These are phyloP conservation scores for Lethocerus indicus DNA, from an alignment of 1,140 invertebrate species.

Conservation along the genomic window DNA sequence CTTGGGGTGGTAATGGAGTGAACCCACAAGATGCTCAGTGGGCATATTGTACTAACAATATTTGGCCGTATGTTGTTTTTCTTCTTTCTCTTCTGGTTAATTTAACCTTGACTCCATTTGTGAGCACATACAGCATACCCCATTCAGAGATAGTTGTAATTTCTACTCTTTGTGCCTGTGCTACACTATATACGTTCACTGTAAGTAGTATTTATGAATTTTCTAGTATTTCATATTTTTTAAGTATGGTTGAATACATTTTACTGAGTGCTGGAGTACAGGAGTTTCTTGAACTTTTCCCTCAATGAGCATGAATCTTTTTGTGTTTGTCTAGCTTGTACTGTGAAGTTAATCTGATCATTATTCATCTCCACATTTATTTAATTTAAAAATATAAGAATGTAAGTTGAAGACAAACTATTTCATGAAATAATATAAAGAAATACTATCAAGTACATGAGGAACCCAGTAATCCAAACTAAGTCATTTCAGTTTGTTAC, in stretches of 20 bases:
- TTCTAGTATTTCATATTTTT: not conserved
- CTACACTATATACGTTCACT: conserved; percentile 52
- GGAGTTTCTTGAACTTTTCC: no score
- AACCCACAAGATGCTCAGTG: conserved; percentile 62
- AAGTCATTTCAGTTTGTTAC: no score
- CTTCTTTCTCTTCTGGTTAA: conserved; percentile 56
- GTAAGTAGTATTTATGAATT: conserved; percentile 13
- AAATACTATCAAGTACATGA: no score
- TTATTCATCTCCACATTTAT: no score
- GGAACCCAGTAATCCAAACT: no score
- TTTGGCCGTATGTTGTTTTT: conserved; percentile 61
- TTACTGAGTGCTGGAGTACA: no score
- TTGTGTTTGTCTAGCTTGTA: no score
- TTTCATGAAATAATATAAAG: no score
- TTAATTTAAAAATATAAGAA: no score
- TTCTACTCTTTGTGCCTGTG: conserved; percentile 47
- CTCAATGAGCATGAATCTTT: no score
- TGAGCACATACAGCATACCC: conserved; percentile 56
- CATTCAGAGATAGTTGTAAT: conserved; percentile 67
- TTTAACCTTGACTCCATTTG: conserved; percentile 55
- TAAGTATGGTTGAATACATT: not conserved
- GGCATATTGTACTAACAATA: conserved; percentile 62
- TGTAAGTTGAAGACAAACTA: no score
- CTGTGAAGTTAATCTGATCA: no score
- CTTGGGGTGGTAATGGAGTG: conserved; percentile 41